phyloP scores from a whole-genome alignment of 1,140 invertebrate species.

The Pantala flavescens region DNA sequence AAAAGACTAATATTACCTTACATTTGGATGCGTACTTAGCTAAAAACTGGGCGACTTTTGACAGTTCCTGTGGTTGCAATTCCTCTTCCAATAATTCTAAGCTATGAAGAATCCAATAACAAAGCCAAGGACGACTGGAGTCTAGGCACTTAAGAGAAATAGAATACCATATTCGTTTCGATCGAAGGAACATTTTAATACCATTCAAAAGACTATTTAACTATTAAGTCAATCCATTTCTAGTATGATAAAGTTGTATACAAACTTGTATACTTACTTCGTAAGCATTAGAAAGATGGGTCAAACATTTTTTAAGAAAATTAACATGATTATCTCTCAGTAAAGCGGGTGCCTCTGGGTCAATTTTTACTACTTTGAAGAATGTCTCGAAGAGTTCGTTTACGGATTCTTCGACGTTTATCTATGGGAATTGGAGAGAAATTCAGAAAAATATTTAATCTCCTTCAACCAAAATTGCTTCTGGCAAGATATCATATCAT shows the following conservation, averaged over 20 bases:
- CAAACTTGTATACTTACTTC: slow-evolving; percentile 39
- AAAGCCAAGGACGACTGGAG: slow-evolving; percentile 88
- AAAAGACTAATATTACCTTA: too few relatives aligned
- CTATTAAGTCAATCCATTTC: slow-evolving; percentile 3
- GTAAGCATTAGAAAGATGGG: slow-evolving; percentile 53
- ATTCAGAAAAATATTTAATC: slow-evolving; percentile 7
- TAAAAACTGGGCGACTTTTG: slow-evolving; percentile 57
- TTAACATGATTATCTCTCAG: slow-evolving; percentile 50
- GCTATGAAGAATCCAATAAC: slow-evolving; percentile 91
- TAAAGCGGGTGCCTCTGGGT: slow-evolving; percentile 48
- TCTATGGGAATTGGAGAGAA: slow-evolving; percentile 38
- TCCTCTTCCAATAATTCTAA: slow-evolving; percentile 68
- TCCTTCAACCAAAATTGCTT: too few relatives aligned
- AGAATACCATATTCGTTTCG: slow-evolving; percentile 11
- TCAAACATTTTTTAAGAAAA: slow-evolving; percentile 59
- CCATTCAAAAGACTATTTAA: background rate
- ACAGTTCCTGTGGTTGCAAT: slow-evolving; percentile 53
- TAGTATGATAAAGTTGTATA: slow-evolving; percentile 13
- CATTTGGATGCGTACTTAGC: slow-evolving; percentile 32
- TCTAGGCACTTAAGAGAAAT: slow-evolving; percentile 58
- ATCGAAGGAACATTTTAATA: slow-evolving; percentile 13
- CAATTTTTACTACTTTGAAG: slow-evolving; percentile 39
- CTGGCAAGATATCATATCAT: slow-evolving; percentile 12
- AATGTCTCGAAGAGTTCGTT: slow-evolving; percentile 51
- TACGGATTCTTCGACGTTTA: slow-evolving; percentile 52